These are phyloP conservation scores for Limnephilus auricula DNA, from an alignment of 2,888 invertebrate species.

Conservation along the genomic window DNA sequence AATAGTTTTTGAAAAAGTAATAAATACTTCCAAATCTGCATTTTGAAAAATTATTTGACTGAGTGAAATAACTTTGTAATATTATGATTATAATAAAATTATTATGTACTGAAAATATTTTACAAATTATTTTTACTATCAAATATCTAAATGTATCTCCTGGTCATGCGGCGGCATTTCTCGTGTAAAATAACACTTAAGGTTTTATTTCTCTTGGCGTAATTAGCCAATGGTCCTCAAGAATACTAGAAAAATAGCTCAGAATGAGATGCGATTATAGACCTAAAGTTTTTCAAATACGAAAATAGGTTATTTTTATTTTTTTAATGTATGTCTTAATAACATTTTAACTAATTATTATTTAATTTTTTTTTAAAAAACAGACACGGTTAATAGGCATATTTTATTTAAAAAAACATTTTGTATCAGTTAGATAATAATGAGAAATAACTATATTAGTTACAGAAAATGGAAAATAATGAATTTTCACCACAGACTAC, in stretches of 20 bases:
- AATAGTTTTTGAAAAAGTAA: not conserved
- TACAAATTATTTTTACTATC: slow-evolving; percentile 16
- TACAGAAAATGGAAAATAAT: too few species aligned
- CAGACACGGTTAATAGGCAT: too few species aligned
- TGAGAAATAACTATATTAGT: too few species aligned
- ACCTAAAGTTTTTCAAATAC: not conserved
- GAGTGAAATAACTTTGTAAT: not conserved
- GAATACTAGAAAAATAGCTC: not conserved
- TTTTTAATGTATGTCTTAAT: too few species aligned
- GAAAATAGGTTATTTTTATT: not conserved
- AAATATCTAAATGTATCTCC: slow-evolving; percentile 1
- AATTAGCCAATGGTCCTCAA: not conserved
- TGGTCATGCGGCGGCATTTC: not conserved
- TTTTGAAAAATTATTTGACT: not conserved
- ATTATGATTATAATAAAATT: slow-evolving; percentile 10
- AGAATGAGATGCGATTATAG: not conserved
- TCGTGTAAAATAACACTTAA: not conserved
- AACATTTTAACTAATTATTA: too few species aligned
- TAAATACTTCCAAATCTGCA: not conserved
- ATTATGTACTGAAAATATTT: not conserved
- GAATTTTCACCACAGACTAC: too few species aligned
- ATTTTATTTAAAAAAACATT: too few species aligned
- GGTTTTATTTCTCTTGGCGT: too few species aligned
- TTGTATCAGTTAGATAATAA: too few species aligned
- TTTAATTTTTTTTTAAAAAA: too few species aligned